These are phyloP conservation scores for Amia ocellicauda DNA, from an alignment of 2,113 vertebrate species.

Conservation along the genomic window DNA sequence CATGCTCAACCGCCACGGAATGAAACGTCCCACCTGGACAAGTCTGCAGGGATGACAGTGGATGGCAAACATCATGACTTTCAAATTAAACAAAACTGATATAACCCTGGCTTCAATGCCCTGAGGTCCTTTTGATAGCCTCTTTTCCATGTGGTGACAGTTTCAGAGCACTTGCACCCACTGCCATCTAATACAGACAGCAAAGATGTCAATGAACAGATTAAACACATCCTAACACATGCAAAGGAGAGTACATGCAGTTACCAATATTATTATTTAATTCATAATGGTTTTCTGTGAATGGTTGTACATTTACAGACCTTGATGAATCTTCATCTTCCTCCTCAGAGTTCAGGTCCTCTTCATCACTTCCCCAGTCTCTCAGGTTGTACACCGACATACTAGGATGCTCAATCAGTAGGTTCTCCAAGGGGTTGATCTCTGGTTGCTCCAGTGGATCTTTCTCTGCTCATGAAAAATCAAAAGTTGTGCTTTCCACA, in stretches of 20 bases:
- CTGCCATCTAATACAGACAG: too few relatives aligned
- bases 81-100: too few relatives aligned
- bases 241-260: background rate
- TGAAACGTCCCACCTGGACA: constrained; percentile 38
- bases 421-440: constrained; percentile 55
- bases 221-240: too few relatives aligned
- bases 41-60: constrained; percentile 40
- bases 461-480: constrained; percentile 33
- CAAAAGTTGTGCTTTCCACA: background rate
- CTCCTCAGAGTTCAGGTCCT: constrained; percentile 38
- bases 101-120: too few relatives aligned
- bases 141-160: too few relatives aligned
- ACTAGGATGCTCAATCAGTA: constrained; percentile 68
- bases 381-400: constrained; percentile 65
- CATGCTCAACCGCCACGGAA: constrained; percentile 51
- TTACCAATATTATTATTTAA: background rate
- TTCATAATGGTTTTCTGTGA: background rate
- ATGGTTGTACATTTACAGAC: constrained; percentile 32
- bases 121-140: background rate
- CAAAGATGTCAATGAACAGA: too few relatives aligned
- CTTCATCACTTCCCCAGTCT: constrained; percentile 17
- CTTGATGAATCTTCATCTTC: constrained; percentile 47
- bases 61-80: background rate
- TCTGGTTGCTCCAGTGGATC: constrained; percentile 24
- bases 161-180: too few relatives aligned